Base-by-base conservation (phyloP, 1,140 invertebrate genomes). In the Carposina sasakii region DNA sequence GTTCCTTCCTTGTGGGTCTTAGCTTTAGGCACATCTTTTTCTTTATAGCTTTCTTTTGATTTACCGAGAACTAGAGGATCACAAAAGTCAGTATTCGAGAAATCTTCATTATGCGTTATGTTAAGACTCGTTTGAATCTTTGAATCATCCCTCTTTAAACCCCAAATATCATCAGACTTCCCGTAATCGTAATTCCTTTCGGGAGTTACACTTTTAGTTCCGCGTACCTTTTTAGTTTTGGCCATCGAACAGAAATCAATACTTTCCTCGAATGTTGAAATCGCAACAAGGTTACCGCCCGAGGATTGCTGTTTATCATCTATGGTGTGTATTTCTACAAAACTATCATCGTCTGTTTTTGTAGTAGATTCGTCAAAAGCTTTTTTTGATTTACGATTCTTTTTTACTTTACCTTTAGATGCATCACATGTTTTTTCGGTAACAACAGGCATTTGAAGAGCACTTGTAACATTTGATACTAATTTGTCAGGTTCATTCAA, bases 241-340 rank as follows among this genome's bases (percentile, higher is more conserved):
- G 62, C 44, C 21, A 57, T 57, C 36, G 61, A 73, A 13, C 59
- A 55, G 8, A 59, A 46, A 4, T 59, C 21, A 30, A 81, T 70
- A 23, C 71, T 51, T 22, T 71, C 70, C 46, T 78, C 73, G 13
- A 72, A 76, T n/a, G 71, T 68, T 15, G 78, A 81, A 44, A 84
- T 79, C 2, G 78, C 76, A 8, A 84, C 81, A 39, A 84, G 48
- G 21, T 82, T 74, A 4, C 69, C 73, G 41, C 67, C 71, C 17
- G 60, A 54, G 16, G 52, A 52, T 17, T 75, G 64, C 20, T 69
- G 69, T 24, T 73, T 79, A 21, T 81, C 72, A 50, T 81, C 75
- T 15, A 84, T 82, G 0, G 72, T 65, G 50, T 82, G 78, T 49
- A 84, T 84, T 59, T 84, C 81, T 24, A 84, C 67, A 57, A 84